Percentiles rank a stretch among this genome's conserved stretches.
phyloP scores from a whole-genome alignment of 2,888 invertebrate species.

The Cantharis lateralis region DNA sequence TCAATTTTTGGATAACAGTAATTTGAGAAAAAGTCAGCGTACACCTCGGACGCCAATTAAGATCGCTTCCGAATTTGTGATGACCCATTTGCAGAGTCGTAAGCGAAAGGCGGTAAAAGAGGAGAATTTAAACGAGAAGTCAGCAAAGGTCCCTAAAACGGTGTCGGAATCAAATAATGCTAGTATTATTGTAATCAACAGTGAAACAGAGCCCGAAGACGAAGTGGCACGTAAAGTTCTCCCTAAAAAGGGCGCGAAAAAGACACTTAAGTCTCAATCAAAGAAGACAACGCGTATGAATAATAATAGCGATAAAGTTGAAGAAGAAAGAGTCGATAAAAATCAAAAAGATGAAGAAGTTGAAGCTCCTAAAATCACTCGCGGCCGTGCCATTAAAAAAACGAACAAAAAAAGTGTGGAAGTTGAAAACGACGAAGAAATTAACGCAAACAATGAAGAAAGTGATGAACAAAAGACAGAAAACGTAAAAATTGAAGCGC shows the following conservation, averaged over 20 bases:
- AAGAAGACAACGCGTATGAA: not conserved
- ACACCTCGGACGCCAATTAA: not conserved
- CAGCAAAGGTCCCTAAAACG: not conserved
- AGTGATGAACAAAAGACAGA: too few species aligned
- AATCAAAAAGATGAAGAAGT: not conserved
- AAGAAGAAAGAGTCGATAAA: not conserved
- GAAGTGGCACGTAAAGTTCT: not conserved
- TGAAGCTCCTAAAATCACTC: not conserved
- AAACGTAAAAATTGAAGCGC: too few species aligned
- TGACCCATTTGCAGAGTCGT: not conserved
- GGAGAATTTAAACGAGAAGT: not conserved
- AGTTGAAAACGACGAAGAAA: too few species aligned
- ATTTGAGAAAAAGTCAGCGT: not conserved
- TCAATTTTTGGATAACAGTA: not conserved
- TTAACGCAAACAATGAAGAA: too few species aligned
- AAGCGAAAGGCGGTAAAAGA: not conserved
- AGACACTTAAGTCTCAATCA: not conserved
- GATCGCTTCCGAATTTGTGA: not conserved
- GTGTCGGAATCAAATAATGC: not conserved
- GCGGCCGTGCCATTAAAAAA: not conserved
- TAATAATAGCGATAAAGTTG: not conserved
- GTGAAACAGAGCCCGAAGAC: not conserved
- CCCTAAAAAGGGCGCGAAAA: not conserved
- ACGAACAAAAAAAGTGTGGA: too few species aligned
- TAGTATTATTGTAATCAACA: not conserved